Base-by-base conservation (phyloP, 2,888 invertebrate genomes). In the Scaptomyza tumidula region DNA sequence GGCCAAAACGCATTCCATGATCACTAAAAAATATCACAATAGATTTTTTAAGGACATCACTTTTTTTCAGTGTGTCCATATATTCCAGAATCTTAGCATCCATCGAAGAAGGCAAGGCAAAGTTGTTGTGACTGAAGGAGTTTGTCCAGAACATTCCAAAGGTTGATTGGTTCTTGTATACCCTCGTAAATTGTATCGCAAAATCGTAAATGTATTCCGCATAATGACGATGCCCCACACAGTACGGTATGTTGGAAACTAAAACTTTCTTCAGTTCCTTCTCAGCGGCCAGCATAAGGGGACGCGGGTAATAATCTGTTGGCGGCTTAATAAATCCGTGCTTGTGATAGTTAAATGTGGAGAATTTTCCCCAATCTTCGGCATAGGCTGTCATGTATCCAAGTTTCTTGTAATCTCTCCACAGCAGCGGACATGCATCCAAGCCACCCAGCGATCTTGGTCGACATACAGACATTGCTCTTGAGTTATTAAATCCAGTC, bases 141-240 rank as follows among this genome's bases (percentile, higher is more conserved):
- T 96, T 96, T 71, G 95, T 94, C 96, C 96, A 96, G 86, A 96
- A 96, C 16, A 96, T 92, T 0, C 95, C 96, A 82, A 97, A 96
- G 79, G 93, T 95, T 0, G 95, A 93, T 1, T 93, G 91, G 35
- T 93, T 92, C 64, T 93, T 92, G 75, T 95, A 95, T 0, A 94
- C 94, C 2, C 93, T 92, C 0, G 94, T 93, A 76, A 96, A 95
- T 77, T 96, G 94, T 37, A 94, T 82, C 0, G 95, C 95, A 78
- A 94, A 94, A 78, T 95, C 94, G 76, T 96, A 93, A 33, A 96
- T 92, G 54, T 96, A 94, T 86, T 96, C 95, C 4, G 94, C 94
- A 7, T 94, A 94, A 11, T 93, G 92, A 55, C 93, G 93, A 0
- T 94, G 94, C 0, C 95, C 95, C 0, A 94, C 89, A 78, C 95